Percentiles rank a stretch among this genome's conserved stretches.
These are phyloP conservation scores for Drosophila sulfurigaster DNA, from an alignment of 1,140 invertebrate species.

Conservation along the genomic window DNA sequence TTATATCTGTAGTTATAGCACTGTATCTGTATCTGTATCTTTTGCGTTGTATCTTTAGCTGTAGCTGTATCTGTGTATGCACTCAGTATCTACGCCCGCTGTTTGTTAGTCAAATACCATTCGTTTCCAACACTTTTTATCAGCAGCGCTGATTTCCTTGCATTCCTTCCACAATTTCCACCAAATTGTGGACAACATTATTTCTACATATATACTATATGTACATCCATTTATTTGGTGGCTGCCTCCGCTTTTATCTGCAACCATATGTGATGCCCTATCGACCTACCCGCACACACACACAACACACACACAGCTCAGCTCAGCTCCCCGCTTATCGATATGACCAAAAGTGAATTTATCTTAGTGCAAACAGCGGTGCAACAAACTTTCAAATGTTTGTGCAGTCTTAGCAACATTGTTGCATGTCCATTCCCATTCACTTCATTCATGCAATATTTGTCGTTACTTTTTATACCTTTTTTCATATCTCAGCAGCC, in stretches of 20 bases:
- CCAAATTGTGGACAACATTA: slow-evolving; percentile 18
- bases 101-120: slow-evolving; percentile 59
- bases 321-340: slow-evolving; percentile 56
- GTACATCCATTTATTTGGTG: slow-evolving; percentile 11
- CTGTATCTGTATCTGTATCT: slow-evolving; percentile 27
- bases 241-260: slow-evolving; percentile 55
- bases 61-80: slow-evolving; percentile 21
- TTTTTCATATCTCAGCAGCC: background rate
- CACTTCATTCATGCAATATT: slow-evolving; percentile 61
- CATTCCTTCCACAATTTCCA: slow-evolving; percentile 28
- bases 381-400: slow-evolving; percentile 75
- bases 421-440: slow-evolving; percentile 50
- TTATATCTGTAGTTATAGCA: slow-evolving; percentile 44
- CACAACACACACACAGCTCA: background rate
- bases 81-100: slow-evolving; percentile 48
- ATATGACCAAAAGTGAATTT: slow-evolving; percentile 53
- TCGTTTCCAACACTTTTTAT: slow-evolving; percentile 61
- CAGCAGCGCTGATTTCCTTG: slow-evolving; percentile 56
- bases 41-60: slow-evolving; percentile 8
- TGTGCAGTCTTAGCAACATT: slow-evolving; percentile 76
- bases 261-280: slow-evolving; percentile 66
- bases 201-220: slow-evolving; percentile 25
- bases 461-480: slow-evolving; percentile 44
- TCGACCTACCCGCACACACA: slow-evolving; percentile 42
- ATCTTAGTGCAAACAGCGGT: slow-evolving; percentile 65